These are phyloP conservation scores for Cygnus olor DNA, from an alignment of 2,797 vertebrate species.

Conservation along the genomic window DNA sequence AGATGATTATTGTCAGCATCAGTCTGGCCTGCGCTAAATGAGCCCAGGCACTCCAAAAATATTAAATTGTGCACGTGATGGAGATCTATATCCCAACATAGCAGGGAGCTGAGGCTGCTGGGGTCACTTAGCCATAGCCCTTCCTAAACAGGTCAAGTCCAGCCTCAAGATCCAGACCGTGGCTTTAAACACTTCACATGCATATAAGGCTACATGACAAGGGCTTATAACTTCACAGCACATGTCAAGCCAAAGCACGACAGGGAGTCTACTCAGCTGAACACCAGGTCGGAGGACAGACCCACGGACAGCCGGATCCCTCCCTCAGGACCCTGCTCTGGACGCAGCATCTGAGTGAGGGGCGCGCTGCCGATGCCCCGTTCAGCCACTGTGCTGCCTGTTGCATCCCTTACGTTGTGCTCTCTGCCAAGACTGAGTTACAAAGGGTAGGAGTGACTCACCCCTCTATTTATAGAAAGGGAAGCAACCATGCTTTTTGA, in stretches of 20 bases:
- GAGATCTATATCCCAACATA: not conserved
- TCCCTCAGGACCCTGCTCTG: not conserved
- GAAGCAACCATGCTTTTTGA: constrained; percentile 26
- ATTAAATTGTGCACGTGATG: accelerated
- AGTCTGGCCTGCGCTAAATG: not conserved
- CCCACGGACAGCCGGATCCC: not conserved
- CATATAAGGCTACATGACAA: not conserved
- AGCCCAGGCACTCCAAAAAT: not conserved
- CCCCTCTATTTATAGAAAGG: constrained; percentile 40
- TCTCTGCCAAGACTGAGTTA: not conserved
- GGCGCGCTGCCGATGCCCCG: not conserved
- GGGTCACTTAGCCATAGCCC: not conserved
- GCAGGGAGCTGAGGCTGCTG: not conserved
- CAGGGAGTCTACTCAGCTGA: not conserved
- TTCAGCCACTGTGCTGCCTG: not conserved
- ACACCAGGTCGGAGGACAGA: not conserved
- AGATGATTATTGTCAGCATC: not conserved
- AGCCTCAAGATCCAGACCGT: not conserved
- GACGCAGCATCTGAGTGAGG: not conserved
- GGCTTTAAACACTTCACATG: not conserved
- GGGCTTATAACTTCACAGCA: not conserved
- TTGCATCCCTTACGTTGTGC: accelerated
- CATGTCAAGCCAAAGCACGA: not conserved
- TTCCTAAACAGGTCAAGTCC: not conserved
- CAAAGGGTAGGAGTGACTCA: not conserved